These are phyloP conservation scores for Stenchaetothrips biformis DNA, from an alignment of 2,888 invertebrate species.

Conservation along the genomic window DNA sequence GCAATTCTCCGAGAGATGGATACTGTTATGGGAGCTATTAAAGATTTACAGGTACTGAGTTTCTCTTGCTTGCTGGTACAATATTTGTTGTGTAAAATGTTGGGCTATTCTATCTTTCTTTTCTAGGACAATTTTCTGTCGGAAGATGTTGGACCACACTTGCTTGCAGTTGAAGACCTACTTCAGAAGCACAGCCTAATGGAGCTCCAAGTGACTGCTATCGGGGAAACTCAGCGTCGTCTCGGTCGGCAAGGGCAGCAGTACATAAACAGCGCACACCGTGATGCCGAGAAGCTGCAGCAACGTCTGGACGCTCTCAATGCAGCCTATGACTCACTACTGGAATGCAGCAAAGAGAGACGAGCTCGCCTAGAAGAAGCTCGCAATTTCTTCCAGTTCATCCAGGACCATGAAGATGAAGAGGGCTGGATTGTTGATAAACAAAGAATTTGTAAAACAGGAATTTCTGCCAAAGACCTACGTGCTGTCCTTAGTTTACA, in stretches of 20 bases:
- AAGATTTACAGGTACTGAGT: constrained; percentile 66
- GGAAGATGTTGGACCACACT: constrained; percentile 84
- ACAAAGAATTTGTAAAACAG: constrained; percentile 85
- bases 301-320: constrained; percentile 71
- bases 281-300: constrained; percentile 59
- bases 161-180: constrained; percentile 90
- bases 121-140: constrained; percentile 64
- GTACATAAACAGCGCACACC: constrained; percentile 54
- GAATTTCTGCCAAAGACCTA: constrained; percentile 90
- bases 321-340: constrained; percentile 66
- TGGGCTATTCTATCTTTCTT: neutral
- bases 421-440: constrained; percentile 96
- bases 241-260: constrained; percentile 64
- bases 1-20: constrained; percentile 86
- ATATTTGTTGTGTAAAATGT: neutral
- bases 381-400: constrained; percentile 87
- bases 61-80: neutral
- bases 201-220: constrained; percentile 83
- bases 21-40: constrained; percentile 75
- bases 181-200: constrained; percentile 90
- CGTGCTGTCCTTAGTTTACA: constrained; percentile 82
- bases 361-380: constrained; percentile 86
- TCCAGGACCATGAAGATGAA: constrained; percentile 96
- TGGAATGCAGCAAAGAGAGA: constrained; percentile 68
- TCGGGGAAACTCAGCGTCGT: constrained; percentile 78